Base-by-base conservation (phyloP, 64 coral and sea anemone species). In the Montipora sp. region DNA sequence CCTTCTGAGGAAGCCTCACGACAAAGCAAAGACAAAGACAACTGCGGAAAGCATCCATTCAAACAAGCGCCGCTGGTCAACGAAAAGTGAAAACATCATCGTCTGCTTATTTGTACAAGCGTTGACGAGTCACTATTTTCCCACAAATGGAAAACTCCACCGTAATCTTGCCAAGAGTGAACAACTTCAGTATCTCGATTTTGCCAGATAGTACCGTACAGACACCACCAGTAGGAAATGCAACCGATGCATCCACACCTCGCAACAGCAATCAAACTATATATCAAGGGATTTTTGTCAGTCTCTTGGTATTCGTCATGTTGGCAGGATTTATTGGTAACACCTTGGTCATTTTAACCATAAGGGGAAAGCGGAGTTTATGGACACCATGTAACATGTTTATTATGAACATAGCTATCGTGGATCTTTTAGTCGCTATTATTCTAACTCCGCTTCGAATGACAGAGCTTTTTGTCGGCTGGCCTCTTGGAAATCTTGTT, bases 341-440 rank as follows among this genome's bases (percentile, higher is more conserved):
- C 59, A 19, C 69, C 73, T 49, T 98, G 15, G 95, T 98, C 8
- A 98, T 98, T 7, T 76, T 60, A 4, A 98, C 95, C 0, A 43
- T 98, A 10, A 24, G 91, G 12, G 67, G 92, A 14, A 91, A 88
- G 92, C 23, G 51, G 44, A 90, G 80, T 20, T 83, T 98, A 67
- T 78, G 88, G 14, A 98, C 92, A 3, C 88, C 95, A 2, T 98
- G 95, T 16, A 98, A 98, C 80, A 89, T 92, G 4, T 75, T 98
- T 18, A 78, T 98, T 15, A 98, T 92, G 89, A 98, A 93, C 77
- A 94, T 98, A 18, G 95, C 95, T 14, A 69, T 98, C 0, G 92
- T 89, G 0, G 95, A 98, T 65, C 19, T 98, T 6, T 72, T 93
- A 15, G 95, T 98, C 4, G 89, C 95, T 9, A 47, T 94, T 20